Evolutionary conservation across 2,888 invertebrate species (phyloP).

Genomic region (Hartigia nigra): DNA sequence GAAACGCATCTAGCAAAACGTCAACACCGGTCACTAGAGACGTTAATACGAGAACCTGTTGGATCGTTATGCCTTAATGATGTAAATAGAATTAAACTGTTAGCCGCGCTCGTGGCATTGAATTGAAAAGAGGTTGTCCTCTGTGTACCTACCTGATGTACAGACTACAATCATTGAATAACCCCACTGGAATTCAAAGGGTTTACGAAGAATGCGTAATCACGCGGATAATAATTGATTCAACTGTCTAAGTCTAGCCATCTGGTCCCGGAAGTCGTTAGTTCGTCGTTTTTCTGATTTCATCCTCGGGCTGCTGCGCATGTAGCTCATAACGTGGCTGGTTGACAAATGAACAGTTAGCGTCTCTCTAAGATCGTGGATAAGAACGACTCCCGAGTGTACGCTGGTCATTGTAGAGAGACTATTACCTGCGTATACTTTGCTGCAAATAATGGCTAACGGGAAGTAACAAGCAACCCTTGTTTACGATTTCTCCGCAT

Average conservation of each 20-base stretch:
- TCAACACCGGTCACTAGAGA: conserved; percentile 1
- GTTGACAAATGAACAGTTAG: conserved; percentile 48
- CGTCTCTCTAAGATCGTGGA: conserved; percentile 40
- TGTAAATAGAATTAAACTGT: background rate
- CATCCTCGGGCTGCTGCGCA: conserved; percentile 1
- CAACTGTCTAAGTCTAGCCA: background rate
- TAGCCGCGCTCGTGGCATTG: background rate
- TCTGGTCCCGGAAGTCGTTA: conserved; percentile 40
- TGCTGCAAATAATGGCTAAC: background rate
- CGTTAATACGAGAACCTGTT: conserved; percentile 27
- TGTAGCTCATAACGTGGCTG: background rate
- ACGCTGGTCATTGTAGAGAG: conserved; percentile 9
- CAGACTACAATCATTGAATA: background rate
- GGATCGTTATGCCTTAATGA: conserved; percentile 18
- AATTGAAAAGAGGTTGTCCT: background rate
- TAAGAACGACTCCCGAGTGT: conserved; percentile 36
- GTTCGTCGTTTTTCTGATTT: conserved; percentile 15
- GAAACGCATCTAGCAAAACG: background rate
- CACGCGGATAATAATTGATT: background rate
- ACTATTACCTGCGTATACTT: background rate
- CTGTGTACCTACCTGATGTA: background rate
- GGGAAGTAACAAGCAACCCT: background rate
- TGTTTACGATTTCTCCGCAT: background rate
- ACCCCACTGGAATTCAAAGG: background rate
- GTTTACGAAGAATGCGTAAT: background rate